phyloP scores from a whole-genome alignment of 2,113 vertebrate genomes.

The Xyrauchen texanus region DNA sequence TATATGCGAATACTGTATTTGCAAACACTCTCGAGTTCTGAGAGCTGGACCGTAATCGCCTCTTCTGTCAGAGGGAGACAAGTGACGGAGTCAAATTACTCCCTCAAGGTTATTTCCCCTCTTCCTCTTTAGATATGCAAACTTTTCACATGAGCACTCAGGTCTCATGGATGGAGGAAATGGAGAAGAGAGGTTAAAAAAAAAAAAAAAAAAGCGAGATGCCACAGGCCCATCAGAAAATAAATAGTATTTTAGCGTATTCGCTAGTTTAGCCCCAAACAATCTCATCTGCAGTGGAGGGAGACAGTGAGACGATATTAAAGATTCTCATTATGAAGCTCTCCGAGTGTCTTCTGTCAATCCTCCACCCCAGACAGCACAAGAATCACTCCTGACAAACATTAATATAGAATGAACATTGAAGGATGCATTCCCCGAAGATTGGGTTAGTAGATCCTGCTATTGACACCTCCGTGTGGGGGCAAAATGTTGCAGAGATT shows the following conservation, averaged over 20 bases:
- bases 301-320: slow-evolving; percentile 58
- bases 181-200: slow-evolving; percentile 13
- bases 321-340: slow-evolving; percentile 63
- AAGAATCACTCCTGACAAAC: slow-evolving; percentile 63
- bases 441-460: slow-evolving; percentile 38
- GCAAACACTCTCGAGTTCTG: slow-evolving; percentile 48
- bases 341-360: slow-evolving; percentile 58
- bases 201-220: slow-evolving; percentile 12
- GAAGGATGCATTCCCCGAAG: slow-evolving; percentile 51
- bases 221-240: slow-evolving; percentile 36
- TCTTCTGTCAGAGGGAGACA: slow-evolving; percentile 49
- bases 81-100: slow-evolving; percentile 47
- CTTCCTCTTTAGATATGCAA: slow-evolving; percentile 47
- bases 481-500: slow-evolving; percentile 43
- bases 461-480: slow-evolving; percentile 57
- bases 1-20: slow-evolving; percentile 52
- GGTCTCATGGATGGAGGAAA: slow-evolving; percentile 42
- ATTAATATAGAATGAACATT: slow-evolving; percentile 63
- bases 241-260: slow-evolving; percentile 55
- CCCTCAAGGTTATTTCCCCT: slow-evolving; percentile 51
- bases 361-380: slow-evolving; percentile 52
- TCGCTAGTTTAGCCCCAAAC: slow-evolving; percentile 55
- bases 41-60: slow-evolving; percentile 42
- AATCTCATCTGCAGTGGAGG: slow-evolving; percentile 60
- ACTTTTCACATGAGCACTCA: slow-evolving; percentile 50